phyloP scores from a whole-genome alignment of 2,888 invertebrate genomes.

The Ceraclea dissimilis region DNA sequence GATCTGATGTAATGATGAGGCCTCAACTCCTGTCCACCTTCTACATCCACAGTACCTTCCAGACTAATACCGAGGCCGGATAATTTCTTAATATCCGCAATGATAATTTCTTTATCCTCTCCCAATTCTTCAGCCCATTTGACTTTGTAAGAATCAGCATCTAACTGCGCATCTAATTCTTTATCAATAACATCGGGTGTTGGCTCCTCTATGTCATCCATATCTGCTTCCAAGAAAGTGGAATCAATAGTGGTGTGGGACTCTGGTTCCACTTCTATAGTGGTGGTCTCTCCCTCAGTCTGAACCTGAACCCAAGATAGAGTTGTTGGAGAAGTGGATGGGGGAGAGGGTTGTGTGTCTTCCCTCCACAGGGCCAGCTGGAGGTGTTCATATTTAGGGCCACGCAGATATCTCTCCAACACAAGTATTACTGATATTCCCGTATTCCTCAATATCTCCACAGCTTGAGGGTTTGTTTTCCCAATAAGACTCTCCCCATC shows the following conservation, averaged over 20 bases:
- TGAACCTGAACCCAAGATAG: conserved; percentile 78
- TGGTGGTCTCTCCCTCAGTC: conserved; percentile 52
- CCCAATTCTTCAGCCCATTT: conserved; percentile 79
- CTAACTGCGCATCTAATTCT: conserved; percentile 54
- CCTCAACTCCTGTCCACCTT: conserved; percentile 90
- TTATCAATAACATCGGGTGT: conserved; percentile 44
- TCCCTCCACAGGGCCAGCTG: conserved; percentile 74
- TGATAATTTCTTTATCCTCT: conserved; percentile 76
- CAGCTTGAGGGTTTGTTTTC: conserved; percentile 94
- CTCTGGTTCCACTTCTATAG: conserved; percentile 71
- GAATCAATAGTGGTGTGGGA: conserved; percentile 76
- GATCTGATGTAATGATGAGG: conserved; percentile 99
- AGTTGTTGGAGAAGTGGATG: conserved; percentile 72
- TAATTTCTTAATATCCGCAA: conserved; percentile 88
- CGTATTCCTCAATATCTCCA: conserved; percentile 90
- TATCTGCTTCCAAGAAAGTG: conserved; percentile 53
- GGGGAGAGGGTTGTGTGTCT: conserved; percentile 51
- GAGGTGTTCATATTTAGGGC: conserved; percentile 87
- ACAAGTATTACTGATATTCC: conserved; percentile 83
- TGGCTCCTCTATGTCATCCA: conserved; percentile 45
- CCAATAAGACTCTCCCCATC: conserved; percentile 86
- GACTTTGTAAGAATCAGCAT: conserved; percentile 67
- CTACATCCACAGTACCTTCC: conserved; percentile 98
- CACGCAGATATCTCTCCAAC: conserved; percentile 85
- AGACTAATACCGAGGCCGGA: conserved; percentile 93